A percentile compares a stretch with the other conserved stretches of the same genome.
Evolutionary conservation across 2,113 vertebrate species (phyloP).

Genomic region (Neotragus pygmaeus): DNA sequence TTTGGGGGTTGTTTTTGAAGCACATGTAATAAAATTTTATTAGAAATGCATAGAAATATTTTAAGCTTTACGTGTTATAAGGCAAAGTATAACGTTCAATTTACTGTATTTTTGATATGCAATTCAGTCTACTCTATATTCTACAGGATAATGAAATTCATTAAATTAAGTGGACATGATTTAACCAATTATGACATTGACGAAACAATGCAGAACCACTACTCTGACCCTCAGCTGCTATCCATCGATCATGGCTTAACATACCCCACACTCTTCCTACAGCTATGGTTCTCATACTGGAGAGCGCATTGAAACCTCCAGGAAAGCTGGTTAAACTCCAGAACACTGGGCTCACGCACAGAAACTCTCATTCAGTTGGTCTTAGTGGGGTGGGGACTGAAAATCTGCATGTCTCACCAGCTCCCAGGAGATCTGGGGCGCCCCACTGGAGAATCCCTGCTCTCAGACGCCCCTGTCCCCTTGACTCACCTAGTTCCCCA

Average conservation of each 20-base stretch:
- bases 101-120: background rate
- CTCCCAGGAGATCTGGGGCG: background rate
- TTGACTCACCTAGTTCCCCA: background rate
- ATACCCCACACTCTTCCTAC: background rate
- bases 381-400: background rate
- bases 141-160: background rate
- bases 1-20: background rate
- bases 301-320: background rate
- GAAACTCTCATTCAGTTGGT: background rate
- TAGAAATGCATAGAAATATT: background rate
- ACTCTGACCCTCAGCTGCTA: background rate
- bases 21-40: background rate
- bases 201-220: background rate
- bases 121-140: background rate
- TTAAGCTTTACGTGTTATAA: background rate
- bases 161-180: conserved; percentile 12
- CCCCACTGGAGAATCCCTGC: background rate
- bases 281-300: background rate
- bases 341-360: background rate
- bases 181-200: background rate
- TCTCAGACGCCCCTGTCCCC: background rate
- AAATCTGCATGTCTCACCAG: background rate
- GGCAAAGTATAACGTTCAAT: background rate
- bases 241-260: background rate
- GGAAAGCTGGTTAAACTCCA: background rate